Evolutionary conservation across 2,888 invertebrate species (phyloP).

Genomic region (Oegoconia quadripuncta): DNA sequence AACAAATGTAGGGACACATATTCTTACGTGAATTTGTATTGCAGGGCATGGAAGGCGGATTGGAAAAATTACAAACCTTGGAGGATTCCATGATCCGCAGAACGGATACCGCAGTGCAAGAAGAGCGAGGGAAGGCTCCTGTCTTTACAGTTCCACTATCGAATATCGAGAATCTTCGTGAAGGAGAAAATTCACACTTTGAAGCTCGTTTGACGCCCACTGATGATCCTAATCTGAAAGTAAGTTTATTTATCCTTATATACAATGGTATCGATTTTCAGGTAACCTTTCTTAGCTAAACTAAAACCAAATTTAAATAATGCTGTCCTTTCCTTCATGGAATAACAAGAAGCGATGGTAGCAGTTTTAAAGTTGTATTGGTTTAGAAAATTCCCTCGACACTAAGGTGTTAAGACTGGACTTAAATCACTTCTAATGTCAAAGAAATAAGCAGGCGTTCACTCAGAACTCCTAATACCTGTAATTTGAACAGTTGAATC

Average conservation of each 20-base stretch:
- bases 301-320: too few relatives aligned
- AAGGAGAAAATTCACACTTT: conserved; percentile 95
- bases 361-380: too few relatives aligned
- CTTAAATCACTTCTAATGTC: too few relatives aligned
- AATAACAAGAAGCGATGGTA: too few relatives aligned
- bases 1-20: too few relatives aligned
- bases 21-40: conserved; percentile 20
- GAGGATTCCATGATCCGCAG: conserved; percentile 93
- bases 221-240: conserved; percentile 93
- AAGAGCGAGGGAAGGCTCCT: conserved; percentile 91
- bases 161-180: conserved; percentile 91
- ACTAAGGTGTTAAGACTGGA: too few relatives aligned
- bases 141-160: conserved; percentile 93
- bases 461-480: too few relatives aligned
- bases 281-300: too few relatives aligned
- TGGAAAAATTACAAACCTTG: conserved; percentile 94
- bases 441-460: too few relatives aligned
- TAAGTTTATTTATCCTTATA: conserved; percentile 30
- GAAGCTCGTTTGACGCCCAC: conserved; percentile 93
- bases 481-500: too few relatives aligned
- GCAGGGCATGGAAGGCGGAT: conserved; percentile 95
- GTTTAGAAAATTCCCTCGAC: too few relatives aligned
- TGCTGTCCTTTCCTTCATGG: too few relatives aligned
- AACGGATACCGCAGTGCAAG: conserved; percentile 85
- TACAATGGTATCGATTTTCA: not conserved